phyloP scores from a whole-genome alignment of 2,113 vertebrate genomes.

The Mionectes macconnelli region DNA sequence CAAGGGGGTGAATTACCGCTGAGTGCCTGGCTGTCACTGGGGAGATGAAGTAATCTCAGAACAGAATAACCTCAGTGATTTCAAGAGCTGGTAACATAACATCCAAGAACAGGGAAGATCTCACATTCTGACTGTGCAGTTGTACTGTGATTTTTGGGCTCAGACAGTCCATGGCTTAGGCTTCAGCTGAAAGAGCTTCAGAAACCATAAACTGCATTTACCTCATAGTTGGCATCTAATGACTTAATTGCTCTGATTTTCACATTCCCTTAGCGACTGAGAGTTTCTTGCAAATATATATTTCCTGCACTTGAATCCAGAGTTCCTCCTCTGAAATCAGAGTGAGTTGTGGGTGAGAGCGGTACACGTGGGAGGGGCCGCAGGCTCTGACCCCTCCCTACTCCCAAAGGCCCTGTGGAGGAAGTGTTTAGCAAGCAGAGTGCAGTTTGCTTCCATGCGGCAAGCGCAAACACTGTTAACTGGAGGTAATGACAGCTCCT shows the following conservation, averaged over 20 bases:
- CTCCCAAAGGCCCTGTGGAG: neutral
- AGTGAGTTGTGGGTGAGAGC: neutral
- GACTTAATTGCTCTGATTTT: neutral
- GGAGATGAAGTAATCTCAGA: neutral
- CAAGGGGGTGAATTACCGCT: slow-evolving; percentile 14
- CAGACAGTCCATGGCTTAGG: neutral
- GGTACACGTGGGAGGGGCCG: too few species aligned
- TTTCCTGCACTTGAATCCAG: neutral
- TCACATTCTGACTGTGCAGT: neutral
- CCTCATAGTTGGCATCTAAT: neutral
- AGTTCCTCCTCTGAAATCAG: neutral
- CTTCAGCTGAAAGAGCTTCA: neutral
- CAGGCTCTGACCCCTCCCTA: neutral
- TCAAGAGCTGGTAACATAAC: neutral
- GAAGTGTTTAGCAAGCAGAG: neutral
- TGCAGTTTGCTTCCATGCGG: neutral
- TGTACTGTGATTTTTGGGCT: neutral
- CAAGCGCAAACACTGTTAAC: neutral
- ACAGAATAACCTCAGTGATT: neutral
- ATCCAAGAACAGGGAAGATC: neutral
- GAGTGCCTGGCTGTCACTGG: neutral
- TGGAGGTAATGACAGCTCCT: neutral
- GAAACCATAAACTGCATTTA: neutral
- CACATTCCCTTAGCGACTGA: neutral
- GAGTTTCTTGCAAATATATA: neutral